Evolutionary conservation across 1,140 invertebrate genomes (phyloP).

Genomic region (Apis cerana): DNA sequence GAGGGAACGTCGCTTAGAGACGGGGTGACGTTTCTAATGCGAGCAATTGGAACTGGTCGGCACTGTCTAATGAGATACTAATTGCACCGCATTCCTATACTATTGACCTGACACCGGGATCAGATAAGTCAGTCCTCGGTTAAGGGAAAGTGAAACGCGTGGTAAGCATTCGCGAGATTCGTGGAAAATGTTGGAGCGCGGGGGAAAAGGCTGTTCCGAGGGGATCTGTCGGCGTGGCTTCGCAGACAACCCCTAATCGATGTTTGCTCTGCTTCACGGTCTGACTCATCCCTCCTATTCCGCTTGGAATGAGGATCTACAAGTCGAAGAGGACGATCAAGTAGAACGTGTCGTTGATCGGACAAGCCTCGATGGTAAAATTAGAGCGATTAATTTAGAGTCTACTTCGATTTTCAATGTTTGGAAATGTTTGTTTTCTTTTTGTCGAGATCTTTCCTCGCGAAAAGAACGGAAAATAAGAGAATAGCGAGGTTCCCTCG

Average conservation of each 20-base stretch:
- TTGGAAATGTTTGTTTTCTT: too few relatives aligned
- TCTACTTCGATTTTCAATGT: too few relatives aligned
- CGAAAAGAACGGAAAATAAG: too few relatives aligned
- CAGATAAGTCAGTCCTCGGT: slow-evolving; percentile 53
- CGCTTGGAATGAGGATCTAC: neutral
- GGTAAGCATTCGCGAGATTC: slow-evolving; percentile 33
- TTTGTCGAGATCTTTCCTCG: too few relatives aligned
- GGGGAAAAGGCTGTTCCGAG: neutral
- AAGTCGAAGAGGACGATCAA: neutral
- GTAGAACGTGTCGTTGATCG: neutral
- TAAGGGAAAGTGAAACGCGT: slow-evolving; percentile 58
- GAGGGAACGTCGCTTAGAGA: slow-evolving; percentile 59
- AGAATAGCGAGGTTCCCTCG: neutral
- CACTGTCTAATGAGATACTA: slow-evolving; percentile 65
- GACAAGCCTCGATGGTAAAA: neutral
- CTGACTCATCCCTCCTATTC: neutral
- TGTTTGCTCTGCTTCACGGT: neutral
- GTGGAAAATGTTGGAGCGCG: slow-evolving; percentile 44
- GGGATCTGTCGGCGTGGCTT: slow-evolving; percentile 20
- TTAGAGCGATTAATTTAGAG: too few relatives aligned
- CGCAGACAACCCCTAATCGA: neutral
- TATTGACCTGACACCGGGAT: slow-evolving; percentile 55
- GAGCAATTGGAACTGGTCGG: slow-evolving; percentile 65
- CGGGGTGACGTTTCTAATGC: slow-evolving; percentile 72
- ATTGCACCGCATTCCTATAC: slow-evolving; percentile 61